Conservation (phyloP, 2,797 vertebrate genomes). For the Leptatherina wallacei region DNA sequence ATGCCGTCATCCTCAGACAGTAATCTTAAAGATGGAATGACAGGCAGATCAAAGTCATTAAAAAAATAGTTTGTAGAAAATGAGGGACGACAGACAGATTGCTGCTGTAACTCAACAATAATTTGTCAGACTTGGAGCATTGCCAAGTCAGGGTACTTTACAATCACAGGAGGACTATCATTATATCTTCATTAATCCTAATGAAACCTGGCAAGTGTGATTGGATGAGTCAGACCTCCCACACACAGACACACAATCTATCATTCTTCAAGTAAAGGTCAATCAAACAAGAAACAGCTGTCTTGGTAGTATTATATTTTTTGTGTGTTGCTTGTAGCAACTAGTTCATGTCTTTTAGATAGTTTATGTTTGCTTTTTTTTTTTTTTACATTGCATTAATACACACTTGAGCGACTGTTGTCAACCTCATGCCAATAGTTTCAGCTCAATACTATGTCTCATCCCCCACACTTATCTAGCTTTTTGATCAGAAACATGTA, state of each 20-base stretch:
- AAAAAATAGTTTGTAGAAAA: slow-evolving; percentile 34
- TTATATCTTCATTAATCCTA: slow-evolving; percentile 68
- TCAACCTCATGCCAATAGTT: background rate
- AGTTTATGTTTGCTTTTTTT: background rate
- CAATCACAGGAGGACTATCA: slow-evolving; percentile 59
- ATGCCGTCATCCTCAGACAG: slow-evolving; percentile 21
- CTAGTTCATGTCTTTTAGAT: background rate
- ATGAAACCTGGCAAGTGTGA: slow-evolving; percentile 57
- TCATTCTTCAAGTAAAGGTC: slow-evolving; percentile 23
- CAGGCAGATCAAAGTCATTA: slow-evolving; percentile 43
- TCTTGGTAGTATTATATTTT: background rate
- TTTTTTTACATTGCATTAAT: background rate
- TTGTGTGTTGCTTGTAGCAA: slow-evolving; percentile 5
- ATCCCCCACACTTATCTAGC: background rate
- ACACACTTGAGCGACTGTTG: background rate
- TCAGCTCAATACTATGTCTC: background rate
- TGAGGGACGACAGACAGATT: slow-evolving; percentile 58
- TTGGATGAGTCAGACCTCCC: slow-evolving; percentile 68
- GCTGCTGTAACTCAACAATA: slow-evolving; percentile 64
- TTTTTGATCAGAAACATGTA: background rate
- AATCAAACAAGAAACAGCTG: slow-evolving; percentile 17
- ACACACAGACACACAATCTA: slow-evolving; percentile 27
- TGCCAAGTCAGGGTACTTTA: slow-evolving; percentile 58
- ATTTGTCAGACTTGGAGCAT: slow-evolving; percentile 66
- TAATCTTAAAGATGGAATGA: slow-evolving; percentile 23